phyloP scores from a whole-genome alignment of 2,888 invertebrate species.

The Cybosia mesomella region DNA sequence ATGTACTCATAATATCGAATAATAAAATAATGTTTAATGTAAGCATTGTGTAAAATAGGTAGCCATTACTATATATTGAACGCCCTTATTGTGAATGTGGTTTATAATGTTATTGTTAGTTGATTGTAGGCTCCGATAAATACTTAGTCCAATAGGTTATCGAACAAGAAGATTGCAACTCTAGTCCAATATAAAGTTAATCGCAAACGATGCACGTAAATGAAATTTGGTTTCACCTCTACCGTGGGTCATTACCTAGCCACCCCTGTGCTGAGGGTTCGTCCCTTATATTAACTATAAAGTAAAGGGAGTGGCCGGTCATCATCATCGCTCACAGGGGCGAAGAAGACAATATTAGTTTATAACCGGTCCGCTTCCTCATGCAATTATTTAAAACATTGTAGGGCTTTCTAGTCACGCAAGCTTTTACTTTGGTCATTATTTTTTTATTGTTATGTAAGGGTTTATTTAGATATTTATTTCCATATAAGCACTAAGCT shows the following conservation, averaged over 20 bases:
- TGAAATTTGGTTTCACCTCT: constrained; percentile 62
- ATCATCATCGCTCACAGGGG: constrained; percentile 75
- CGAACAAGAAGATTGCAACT: constrained; percentile 39
- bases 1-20: not conserved
- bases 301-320: constrained; percentile 72
- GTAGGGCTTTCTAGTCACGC: constrained; percentile 50
- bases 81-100: constrained; percentile 3
- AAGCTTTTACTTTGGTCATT: constrained; percentile 33
- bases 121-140: constrained; percentile 60
- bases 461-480: not conserved
- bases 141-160: constrained; percentile 71
- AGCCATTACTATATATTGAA: not conserved
- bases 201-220: constrained; percentile 39
- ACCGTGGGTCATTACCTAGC: constrained; percentile 59
- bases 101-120: constrained; percentile 48
- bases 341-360: constrained; percentile 67
- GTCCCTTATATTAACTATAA: constrained; percentile 70
- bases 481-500: not conserved
- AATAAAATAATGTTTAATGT: not conserved
- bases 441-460: constrained; percentile 19
- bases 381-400: constrained; percentile 58
- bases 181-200: constrained; percentile 38
- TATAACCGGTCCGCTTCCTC: constrained; percentile 59
- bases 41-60: not conserved
- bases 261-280: constrained; percentile 68